These are phyloP conservation scores for Entomobrya multifasciata DNA, from an alignment of 2,888 invertebrate species.

Conservation along the genomic window DNA sequence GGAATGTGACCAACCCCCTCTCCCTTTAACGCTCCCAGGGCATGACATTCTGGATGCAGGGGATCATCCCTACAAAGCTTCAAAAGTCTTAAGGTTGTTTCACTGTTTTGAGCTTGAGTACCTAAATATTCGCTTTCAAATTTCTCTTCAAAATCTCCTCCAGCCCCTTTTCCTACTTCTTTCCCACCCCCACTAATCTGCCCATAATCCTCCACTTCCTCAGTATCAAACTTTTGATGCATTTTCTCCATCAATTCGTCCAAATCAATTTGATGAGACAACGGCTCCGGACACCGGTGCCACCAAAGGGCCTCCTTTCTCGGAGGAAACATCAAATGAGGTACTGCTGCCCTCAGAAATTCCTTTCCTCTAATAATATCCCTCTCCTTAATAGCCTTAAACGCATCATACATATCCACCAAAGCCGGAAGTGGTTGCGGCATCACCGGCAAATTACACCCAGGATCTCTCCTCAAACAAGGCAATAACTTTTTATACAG, in stretches of 20 bases:
- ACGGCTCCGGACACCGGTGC: conserved; percentile 67
- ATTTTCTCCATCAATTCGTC: conserved; percentile 50
- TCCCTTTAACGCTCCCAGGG: no score
- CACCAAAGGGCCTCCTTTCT: conserved; percentile 66
- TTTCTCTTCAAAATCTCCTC: conserved; percentile 27
- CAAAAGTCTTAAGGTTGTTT: conserved; percentile 24
- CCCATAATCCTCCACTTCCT: background rate
- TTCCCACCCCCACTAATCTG: no score
- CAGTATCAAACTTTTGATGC: conserved; percentile 37
- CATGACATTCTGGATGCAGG: background rate
- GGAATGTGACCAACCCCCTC: background rate
- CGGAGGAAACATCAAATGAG: conserved; percentile 62
- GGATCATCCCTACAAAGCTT: conserved; percentile 51
- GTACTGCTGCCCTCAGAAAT: conserved; percentile 68
- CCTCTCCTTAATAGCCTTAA: conserved; percentile 67
- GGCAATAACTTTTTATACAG: conserved; percentile 71
- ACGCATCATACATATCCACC: conserved; percentile 71
- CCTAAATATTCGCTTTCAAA: conserved; percentile 63
- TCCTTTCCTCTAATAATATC: conserved; percentile 72
- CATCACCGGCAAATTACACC: conserved; percentile 71
- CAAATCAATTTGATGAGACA: conserved; percentile 53
- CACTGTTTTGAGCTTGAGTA: conserved; percentile 49
- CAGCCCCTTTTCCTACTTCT: background rate
- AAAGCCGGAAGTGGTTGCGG: conserved; percentile 76
- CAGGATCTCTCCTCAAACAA: conserved; percentile 58